These are phyloP conservation scores for Columbina picui DNA, from an alignment of 2,113 vertebrate species.

Conservation along the genomic window DNA sequence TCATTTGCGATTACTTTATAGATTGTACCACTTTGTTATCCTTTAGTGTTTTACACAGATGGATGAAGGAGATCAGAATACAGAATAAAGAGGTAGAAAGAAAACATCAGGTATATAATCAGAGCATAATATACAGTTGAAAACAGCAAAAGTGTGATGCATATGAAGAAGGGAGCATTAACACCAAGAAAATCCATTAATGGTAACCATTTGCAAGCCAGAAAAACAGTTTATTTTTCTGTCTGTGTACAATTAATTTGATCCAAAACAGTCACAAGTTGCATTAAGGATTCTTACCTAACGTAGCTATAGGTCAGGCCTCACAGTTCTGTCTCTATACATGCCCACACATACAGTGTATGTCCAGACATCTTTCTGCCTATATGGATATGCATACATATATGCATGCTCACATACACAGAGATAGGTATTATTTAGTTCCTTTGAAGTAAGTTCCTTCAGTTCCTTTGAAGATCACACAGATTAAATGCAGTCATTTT, in stretches of 20 bases:
- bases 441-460: too few species aligned
- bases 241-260: not conserved
- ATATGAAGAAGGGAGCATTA: not conserved
- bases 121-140: not conserved
- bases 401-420: too few species aligned
- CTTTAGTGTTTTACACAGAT: not conserved
- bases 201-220: accelerated
- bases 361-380: not conserved
- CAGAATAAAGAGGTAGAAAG: not conserved
- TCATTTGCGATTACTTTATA: not conserved
- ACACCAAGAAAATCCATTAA: not conserved
- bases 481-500: not conserved
- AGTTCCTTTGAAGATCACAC: not conserved
- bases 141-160: not conserved
- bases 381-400: not conserved
- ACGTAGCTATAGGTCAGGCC: not conserved
- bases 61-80: not conserved
- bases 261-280: not conserved
- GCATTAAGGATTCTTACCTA: not conserved
- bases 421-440: too few species aligned
- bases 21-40: not conserved
- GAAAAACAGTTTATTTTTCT: not conserved
- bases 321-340: not conserved
- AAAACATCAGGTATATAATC: not conserved
- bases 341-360: accelerated